Evolutionary conservation across 2,888 invertebrate genomes (phyloP).

Genomic region (Cyclophora albipunctata): DNA sequence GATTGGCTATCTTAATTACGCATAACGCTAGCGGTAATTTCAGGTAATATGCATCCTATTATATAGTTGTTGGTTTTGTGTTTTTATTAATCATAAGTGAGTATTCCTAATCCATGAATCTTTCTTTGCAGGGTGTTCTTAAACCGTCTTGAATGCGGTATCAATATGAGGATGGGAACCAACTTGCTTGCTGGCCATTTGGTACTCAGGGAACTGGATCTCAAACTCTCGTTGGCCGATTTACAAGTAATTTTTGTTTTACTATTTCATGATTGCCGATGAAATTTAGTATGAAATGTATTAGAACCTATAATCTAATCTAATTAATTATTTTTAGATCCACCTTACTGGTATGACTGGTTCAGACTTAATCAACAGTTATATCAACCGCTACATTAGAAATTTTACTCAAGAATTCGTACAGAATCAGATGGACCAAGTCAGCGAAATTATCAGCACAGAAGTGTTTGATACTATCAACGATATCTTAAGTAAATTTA

Average conservation of each 20-base stretch:
- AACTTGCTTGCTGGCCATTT: conserved; percentile 35
- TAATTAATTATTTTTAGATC: conserved; percentile 27
- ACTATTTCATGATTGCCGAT: too few relatives aligned
- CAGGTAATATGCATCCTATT: conserved; percentile 24
- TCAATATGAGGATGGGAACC: conserved; percentile 38
- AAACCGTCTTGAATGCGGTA: conserved; percentile 37
- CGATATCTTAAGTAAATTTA: conserved; percentile 38
- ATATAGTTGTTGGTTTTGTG: neutral
- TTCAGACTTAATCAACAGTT: conserved; percentile 34
- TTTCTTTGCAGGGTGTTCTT: conserved; percentile 34
- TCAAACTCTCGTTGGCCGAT: conserved; percentile 22
- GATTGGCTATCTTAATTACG: conserved; percentile 25
- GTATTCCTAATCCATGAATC: neutral
- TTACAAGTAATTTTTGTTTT: too few relatives aligned
- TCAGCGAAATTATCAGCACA: conserved; percentile 35
- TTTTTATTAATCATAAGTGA: too few relatives aligned
- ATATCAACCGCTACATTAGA: conserved; percentile 39
- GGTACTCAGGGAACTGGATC: conserved; percentile 36
- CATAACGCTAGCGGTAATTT: conserved; percentile 40
- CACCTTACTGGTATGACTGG: conserved; percentile 44
- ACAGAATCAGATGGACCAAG: conserved; percentile 29
- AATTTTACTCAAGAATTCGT: conserved; percentile 37
- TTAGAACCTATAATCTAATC: too few relatives aligned
- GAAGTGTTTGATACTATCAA: conserved; percentile 40
- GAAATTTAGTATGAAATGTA: too few relatives aligned